These are phyloP conservation scores for Drosophila eugracilis DNA, from an alignment of 1,140 invertebrate genomes.

Conservation along the genomic window DNA sequence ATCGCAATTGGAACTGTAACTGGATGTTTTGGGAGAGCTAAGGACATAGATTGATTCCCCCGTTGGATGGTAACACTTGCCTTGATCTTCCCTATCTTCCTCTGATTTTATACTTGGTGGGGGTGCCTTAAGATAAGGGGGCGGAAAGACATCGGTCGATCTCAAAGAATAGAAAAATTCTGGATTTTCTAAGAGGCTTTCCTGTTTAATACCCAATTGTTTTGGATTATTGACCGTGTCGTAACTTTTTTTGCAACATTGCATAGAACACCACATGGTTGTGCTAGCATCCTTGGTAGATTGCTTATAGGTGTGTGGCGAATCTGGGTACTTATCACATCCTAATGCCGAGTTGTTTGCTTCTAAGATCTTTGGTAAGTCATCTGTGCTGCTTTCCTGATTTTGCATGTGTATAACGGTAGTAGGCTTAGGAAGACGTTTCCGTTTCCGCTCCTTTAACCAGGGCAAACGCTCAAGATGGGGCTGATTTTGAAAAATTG, in stretches of 20 bases:
- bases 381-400: constrained; percentile 27
- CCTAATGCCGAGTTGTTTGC: neutral
- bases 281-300: constrained; percentile 42
- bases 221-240: no score
- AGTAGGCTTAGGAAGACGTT: constrained; percentile 9
- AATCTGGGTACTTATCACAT: constrained; percentile 2
- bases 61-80: no score
- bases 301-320: neutral
- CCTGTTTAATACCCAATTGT: no score
- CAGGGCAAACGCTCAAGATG: neutral
- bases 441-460: constrained; percentile 22
- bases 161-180: no score
- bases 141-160: no score
- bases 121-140: constrained; percentile 4
- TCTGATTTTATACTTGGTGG: constrained; percentile 27
- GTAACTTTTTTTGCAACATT: constrained; percentile 7
- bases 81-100: constrained; percentile 4
- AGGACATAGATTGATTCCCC: neutral
- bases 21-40: neutral
- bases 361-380: constrained; percentile 31
- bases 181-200: neutral
- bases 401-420: constrained; percentile 17
- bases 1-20: neutral
- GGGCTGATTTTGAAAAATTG: neutral
- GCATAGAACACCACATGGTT: constrained; percentile 66